Evolutionary conservation across 2,113 vertebrate species (phyloP).

Genomic region (Mesitornis unicolor): DNA sequence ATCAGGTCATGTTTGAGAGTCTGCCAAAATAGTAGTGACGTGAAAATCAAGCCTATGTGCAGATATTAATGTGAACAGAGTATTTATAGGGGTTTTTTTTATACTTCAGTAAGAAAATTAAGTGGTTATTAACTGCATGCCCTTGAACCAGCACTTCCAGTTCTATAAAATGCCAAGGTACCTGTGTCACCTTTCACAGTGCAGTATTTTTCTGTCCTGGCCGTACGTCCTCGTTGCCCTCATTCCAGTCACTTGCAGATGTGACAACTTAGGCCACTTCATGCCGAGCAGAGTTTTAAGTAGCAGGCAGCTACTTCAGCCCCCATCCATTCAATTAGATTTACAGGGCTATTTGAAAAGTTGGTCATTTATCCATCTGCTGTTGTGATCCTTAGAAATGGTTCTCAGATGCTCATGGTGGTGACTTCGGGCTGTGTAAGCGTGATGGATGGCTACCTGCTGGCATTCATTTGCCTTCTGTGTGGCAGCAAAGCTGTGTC

Average conservation of each 20-base stretch:
- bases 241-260: not conserved
- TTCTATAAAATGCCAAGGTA: not conserved
- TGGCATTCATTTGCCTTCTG: not conserved
- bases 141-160: not conserved
- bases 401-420: accelerated
- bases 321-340: accelerated
- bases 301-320: not conserved
- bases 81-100: not conserved
- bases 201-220: not conserved
- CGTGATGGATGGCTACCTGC: not conserved
- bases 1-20: not conserved
- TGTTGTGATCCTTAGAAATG: not conserved
- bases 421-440: not conserved
- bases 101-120: not conserved
- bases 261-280: not conserved
- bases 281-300: not conserved
- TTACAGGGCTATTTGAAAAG: not conserved
- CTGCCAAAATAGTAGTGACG: not conserved
- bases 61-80: not conserved
- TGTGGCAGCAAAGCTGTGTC: not conserved
- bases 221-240: not conserved
- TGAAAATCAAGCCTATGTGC: not conserved
- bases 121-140: not conserved
- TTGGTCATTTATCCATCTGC: accelerated
- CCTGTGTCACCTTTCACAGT: accelerated